A percentile compares a stretch with the other conserved stretches of the same genome.
phyloP scores from a whole-genome alignment of 1,140 invertebrate genomes.

The Eueides isabella region DNA sequence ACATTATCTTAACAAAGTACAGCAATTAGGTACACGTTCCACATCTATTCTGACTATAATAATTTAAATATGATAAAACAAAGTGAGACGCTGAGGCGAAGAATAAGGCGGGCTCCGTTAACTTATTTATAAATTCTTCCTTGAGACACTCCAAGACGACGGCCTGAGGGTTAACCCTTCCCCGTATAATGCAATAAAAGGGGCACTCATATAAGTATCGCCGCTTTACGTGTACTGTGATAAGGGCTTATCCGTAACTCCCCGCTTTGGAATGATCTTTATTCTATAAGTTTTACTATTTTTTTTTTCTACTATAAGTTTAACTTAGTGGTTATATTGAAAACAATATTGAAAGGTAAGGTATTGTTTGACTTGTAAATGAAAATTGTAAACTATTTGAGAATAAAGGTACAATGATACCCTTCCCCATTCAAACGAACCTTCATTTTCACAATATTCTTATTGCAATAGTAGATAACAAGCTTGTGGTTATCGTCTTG shows the following conservation, averaged over 20 bases:
- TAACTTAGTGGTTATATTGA: too few species aligned
- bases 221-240: conserved; percentile 71
- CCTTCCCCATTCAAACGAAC: neutral
- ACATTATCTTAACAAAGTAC: conserved; percentile 82
- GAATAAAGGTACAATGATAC: neutral
- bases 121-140: conserved; percentile 82
- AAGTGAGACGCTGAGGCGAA: conserved; percentile 70
- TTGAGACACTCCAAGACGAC: conserved; percentile 54
- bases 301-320: too few species aligned
- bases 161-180: conserved; percentile 68
- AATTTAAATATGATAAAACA: conserved; percentile 83
- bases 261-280: conserved; percentile 52
- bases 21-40: conserved; percentile 82
- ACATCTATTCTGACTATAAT: conserved; percentile 78
- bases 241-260: conserved; percentile 73
- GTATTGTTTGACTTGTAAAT: too few species aligned
- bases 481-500: conserved; percentile 32
- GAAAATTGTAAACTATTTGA: neutral
- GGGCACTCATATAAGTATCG: conserved; percentile 80
- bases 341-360: neutral
- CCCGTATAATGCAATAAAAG: conserved; percentile 80
- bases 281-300: conserved; percentile 17
- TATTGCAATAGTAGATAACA: conserved; percentile 22
- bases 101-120: conserved; percentile 74
- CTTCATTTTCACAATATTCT: neutral